Evolutionary conservation across 2,888 invertebrate genomes (phyloP), one percentile per base, ranked within the genome.

Genomic region (Drosophila atroscutellata): DNA sequence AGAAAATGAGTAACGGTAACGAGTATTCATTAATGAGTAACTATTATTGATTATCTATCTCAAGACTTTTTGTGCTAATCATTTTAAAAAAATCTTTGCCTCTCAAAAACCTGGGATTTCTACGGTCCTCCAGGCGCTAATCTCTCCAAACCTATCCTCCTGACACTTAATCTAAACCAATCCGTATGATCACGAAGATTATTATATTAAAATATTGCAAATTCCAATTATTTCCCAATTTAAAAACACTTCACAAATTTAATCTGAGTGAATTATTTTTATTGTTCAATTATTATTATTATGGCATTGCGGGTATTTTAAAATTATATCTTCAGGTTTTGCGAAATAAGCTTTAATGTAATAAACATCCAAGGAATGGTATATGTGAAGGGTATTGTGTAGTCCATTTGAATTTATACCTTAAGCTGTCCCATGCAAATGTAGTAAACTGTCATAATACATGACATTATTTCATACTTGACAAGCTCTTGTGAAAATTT

Each of bases 161-260:
- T 20, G 30, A 24, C 3, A 59, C 34, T 20, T 54, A 28, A 30
- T 56, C 28, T 34, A 20, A 26, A 24, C 51, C 30, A 60, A 77
- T 63, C 36, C 36, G 24, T 36, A 50, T 15, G 37, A 55, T 26
- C 39, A 20, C 4, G 3, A 32, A 3, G 11, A 36, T 2, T 5
- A 11, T 24, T 28, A n/a, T 52, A 24, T 20, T 54, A 60, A 50
- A 15, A 34, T 49, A 42, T 60, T 74, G 18, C 15, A 37, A 26
- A 18, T 54, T 2, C 3, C 2, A 11, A 18, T 39, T 32, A 51
- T 34, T 34, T 62, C 11, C 20, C 11, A 30, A 26, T 67, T 9
- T 24, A 20, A 13, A 47, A 24, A 26, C 54, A 58, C 39, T 72
- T 58, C 2, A 57, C 8, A n/a, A n/a, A 13, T 24, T 32, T 30